Conservation (phyloP, 2,888 invertebrate species). For the Choristoneura rosaceana region DNA sequence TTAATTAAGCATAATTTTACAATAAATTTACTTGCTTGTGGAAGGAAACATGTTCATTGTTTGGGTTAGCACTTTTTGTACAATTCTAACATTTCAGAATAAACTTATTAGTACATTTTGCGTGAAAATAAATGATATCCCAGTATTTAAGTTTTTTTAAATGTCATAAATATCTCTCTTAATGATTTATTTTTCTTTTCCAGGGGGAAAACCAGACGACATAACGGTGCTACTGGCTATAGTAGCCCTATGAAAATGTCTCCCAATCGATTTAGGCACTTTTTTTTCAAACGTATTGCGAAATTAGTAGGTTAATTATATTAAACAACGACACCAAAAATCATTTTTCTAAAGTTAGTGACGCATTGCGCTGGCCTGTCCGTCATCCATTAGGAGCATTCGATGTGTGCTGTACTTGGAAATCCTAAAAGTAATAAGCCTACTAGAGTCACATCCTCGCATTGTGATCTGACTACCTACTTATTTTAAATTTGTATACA, state of each 20-base stretch:
- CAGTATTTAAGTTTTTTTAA: no score
- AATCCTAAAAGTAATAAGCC: slow-evolving; percentile 19
- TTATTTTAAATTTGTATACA: slow-evolving; percentile 29
- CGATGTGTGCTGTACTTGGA: slow-evolving; percentile 24
- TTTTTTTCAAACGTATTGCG: slow-evolving; percentile 63
- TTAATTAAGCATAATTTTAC: no score
- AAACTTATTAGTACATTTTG: no score
- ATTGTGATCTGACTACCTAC: slow-evolving; percentile 21
- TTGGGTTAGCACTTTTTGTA: no score
- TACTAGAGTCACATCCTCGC: slow-evolving; percentile 1
- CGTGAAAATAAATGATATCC: no score
- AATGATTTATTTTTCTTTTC: slow-evolving; percentile 67
- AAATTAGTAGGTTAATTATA: slow-evolving; percentile 66
- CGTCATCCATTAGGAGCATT: slow-evolving; percentile 17
- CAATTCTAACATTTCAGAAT: no score
- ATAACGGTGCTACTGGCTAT: slow-evolving; percentile 98
- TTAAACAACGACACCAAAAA: slow-evolving; percentile 76
- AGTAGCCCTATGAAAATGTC: slow-evolving; percentile 90
- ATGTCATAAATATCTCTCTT: no score
- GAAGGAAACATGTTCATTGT: no score
- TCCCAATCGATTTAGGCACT: slow-evolving; percentile 69
- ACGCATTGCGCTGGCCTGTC: slow-evolving; percentile 33
- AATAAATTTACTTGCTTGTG: no score
- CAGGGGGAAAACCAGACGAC: slow-evolving; percentile 99
- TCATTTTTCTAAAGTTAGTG: slow-evolving; percentile 39